Conservation (phyloP, 2,797 vertebrate species). For the Chanos chanos region DNA sequence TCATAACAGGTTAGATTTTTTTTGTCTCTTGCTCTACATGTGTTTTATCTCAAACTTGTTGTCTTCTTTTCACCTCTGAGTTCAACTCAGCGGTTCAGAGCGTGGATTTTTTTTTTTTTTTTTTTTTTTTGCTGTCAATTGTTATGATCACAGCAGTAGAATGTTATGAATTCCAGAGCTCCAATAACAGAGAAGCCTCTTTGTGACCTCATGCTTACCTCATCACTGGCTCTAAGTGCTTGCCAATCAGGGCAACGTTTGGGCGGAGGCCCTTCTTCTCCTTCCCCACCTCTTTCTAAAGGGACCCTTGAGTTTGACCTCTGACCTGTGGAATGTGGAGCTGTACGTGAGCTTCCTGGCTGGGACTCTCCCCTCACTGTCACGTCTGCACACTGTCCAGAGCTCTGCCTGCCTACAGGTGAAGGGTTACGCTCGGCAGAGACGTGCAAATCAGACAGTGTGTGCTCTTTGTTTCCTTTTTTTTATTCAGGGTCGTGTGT, state of each 20-base stretch:
- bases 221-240: not conserved
- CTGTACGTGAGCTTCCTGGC: constrained; percentile 35
- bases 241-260: not conserved
- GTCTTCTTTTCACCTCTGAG: no score
- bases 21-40: no score
- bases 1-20: no score
- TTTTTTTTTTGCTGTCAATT: no score
- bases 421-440: constrained; percentile 18
- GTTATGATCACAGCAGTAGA: no score
- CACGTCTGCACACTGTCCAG: constrained; percentile 30
- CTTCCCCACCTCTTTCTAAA: not conserved
- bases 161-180: no score
- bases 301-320: constrained; percentile 1
- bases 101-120: no score
- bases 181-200: not conserved
- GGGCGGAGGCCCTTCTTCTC: constrained; percentile 4
- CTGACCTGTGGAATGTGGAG: constrained; percentile 30
- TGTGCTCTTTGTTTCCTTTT: not conserved
- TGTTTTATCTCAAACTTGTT: no score
- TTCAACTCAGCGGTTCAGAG: no score
- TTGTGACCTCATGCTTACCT: constrained; percentile 16
- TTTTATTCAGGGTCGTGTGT: constrained; percentile 1
- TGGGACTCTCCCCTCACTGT: constrained; percentile 6
- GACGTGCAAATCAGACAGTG: constrained; percentile 8
- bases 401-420: constrained; percentile 10